Evolutionary conservation across 2,888 invertebrate genomes (phyloP).

Genomic region (Ferdinandea cuprea): DNA sequence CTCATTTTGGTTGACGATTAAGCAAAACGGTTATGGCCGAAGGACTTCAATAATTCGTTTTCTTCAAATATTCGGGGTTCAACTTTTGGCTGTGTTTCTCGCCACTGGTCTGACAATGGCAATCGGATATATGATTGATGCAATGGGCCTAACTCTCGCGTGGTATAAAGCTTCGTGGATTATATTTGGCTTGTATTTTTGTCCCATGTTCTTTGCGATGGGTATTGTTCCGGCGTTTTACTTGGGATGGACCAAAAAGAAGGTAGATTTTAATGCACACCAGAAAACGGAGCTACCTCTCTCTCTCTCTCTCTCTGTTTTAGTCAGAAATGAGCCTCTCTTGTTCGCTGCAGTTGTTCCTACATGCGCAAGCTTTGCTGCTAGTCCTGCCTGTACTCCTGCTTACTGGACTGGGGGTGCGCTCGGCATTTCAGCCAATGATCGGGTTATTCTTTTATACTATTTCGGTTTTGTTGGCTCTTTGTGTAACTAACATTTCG

Average conservation of each 20-base stretch:
- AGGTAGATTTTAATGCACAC: slow-evolving; percentile 69
- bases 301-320: too few species aligned
- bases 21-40: slow-evolving; percentile 64
- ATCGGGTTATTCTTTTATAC: too few species aligned
- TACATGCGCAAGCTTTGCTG: too few species aligned
- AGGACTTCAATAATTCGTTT: slow-evolving; percentile 76
- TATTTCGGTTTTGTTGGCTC: slow-evolving; percentile 75
- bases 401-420: too few species aligned
- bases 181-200: slow-evolving; percentile 83
- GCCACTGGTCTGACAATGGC: slow-evolving; percentile 79
- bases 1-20: slow-evolving; percentile 78
- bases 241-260: slow-evolving; percentile 79
- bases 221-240: slow-evolving; percentile 80
- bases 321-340: too few species aligned
- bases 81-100: slow-evolving; percentile 77
- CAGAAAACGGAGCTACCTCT: too few species aligned
- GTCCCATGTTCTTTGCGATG: slow-evolving; percentile 81
- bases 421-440: too few species aligned
- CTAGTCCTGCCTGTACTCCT: too few species aligned
- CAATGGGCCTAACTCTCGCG: slow-evolving; percentile 83
- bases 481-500: slow-evolving; percentile 71
- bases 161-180: slow-evolving; percentile 85
- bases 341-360: too few species aligned
- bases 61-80: slow-evolving; percentile 77
- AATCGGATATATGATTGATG: slow-evolving; percentile 81